phyloP scores from a whole-genome alignment of 1,140 invertebrate genomes.

The Formica exsecta region DNA sequence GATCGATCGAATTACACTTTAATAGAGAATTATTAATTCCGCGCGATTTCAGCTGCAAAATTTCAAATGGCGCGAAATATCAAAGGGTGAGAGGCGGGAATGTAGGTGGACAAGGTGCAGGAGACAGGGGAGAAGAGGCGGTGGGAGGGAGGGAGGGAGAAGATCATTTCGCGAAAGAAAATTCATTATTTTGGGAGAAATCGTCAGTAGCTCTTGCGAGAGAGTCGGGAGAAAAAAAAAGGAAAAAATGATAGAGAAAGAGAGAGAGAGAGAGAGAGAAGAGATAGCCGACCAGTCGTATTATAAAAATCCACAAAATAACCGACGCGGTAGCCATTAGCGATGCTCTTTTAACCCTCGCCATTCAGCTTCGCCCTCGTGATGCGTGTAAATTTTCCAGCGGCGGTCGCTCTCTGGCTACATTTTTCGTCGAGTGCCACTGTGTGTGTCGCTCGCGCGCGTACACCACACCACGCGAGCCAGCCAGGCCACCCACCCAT shows the following conservation, averaged over 20 bases:
- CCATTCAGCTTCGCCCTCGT: conserved; percentile 84
- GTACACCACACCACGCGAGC: conserved; percentile 29
- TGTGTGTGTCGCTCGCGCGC: conserved; percentile 75
- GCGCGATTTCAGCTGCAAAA: conserved; percentile 59
- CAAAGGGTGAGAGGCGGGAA: neutral
- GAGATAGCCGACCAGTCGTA: conserved; percentile 74
- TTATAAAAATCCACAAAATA: conserved; percentile 88
- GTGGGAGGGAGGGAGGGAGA: neutral
- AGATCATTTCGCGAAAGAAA: conserved; percentile 59
- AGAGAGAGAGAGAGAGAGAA: conserved; percentile 32
- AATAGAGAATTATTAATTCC: conserved; percentile 63
- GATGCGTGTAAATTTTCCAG: conserved; percentile 87
- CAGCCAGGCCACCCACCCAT: conserved; percentile 61
- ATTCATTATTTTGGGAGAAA: conserved; percentile 68
- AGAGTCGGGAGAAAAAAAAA: neutral
- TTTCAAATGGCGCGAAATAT: conserved; percentile 56
- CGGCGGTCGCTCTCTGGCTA: conserved; percentile 84
- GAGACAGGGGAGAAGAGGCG: neutral
- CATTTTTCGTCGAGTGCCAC: conserved; percentile 85
- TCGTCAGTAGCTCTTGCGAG: conserved; percentile 53
- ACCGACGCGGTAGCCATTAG: conserved; percentile 86
- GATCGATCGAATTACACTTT: conserved; percentile 64
- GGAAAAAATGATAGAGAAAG: conserved; percentile 1
- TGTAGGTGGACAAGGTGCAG: neutral
- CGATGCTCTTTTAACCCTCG: conserved; percentile 86